Evolutionary conservation across 2,113 vertebrate species (phyloP), one percentile per base, ranked within the genome.

Genomic region (Amphiprion ocellaris): DNA sequence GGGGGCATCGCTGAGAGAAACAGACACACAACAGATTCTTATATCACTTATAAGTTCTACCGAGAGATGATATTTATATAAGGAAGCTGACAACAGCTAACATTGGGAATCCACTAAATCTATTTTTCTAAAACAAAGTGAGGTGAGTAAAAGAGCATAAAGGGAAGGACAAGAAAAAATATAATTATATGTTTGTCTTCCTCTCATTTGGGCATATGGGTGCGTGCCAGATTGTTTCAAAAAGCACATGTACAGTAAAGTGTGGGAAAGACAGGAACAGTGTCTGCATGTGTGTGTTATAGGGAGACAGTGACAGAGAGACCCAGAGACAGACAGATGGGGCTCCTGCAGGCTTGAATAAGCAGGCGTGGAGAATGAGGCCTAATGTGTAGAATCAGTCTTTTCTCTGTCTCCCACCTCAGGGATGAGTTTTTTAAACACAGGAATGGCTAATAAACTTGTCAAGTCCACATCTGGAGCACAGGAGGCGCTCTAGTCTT

Each of bases 1-100:
- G 96, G 96, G 1, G 97, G 96, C 65, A 95, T 95, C 74, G 97
- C 98, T 99, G 60, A 7, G 39, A 28, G 2, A 78, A 74, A 66
- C 41, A 73, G 4, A 52, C 9, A 52, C 6, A 44, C 16, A 60
- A 69, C 24, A 67, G 24, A 75, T n/a, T 1, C n/a, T 28, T 49
- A 53, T 0, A 16, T 30, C 16, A 37, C 33, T 37, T 37, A 37
- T 8, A 44, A 4, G 6, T 44, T 15, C 6, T 1, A 16, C 0
- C 46, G n/a, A 44, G 28, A 26, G 9, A 30, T 33, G 28, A 37
- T 26, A 74, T 50, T 66, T 12, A 37, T 10, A 37, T 9, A 37
- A 37, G 33, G 9, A 10, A 37, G 9, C 7, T 37, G 33, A 10
- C 33, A 10, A 37, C 7, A 10, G 33, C 33, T 2, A 37, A 30